Conservation (phyloP, 2,888 invertebrate genomes). For the Sisyra terminalis region DNA sequence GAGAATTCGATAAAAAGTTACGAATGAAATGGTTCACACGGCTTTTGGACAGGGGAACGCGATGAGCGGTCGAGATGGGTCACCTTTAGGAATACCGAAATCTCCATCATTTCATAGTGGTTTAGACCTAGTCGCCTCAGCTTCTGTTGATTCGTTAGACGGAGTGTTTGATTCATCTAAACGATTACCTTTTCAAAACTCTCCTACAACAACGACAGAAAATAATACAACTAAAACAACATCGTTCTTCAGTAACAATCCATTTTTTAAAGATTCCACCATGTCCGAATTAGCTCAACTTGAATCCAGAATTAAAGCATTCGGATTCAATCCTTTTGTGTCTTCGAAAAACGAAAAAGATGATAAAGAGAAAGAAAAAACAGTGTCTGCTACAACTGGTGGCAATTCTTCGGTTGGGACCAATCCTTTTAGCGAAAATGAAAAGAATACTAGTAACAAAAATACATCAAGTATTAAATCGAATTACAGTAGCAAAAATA, state of each 20-base stretch:
- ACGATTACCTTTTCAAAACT: conserved; percentile 30
- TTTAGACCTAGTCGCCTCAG: conserved; percentile 59
- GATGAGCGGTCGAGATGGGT: conserved; percentile 26
- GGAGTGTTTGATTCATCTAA: conserved; percentile 19
- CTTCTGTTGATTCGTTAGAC: conserved; percentile 29
- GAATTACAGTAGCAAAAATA: background rate
- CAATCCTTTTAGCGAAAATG: background rate
- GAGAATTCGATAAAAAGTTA: conserved; percentile 4
- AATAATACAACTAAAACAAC: background rate
- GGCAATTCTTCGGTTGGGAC: background rate
- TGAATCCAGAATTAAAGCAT: conserved; percentile 7
- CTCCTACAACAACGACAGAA: conserved; percentile 15
- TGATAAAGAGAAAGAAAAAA: background rate
- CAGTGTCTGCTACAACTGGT: background rate
- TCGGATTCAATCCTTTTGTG: conserved; percentile 6
- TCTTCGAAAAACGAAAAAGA: background rate
- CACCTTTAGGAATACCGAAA: conserved; percentile 62
- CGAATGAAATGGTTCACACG: conserved; percentile 25
- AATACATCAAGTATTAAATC: background rate
- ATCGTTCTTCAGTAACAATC: conserved; percentile 6
- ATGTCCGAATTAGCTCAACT: conserved; percentile 7
- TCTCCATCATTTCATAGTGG: conserved; percentile 81
- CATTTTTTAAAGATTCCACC: conserved; percentile 5
- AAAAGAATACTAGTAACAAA: no score
- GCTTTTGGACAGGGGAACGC: conserved; percentile 27